These are phyloP conservation scores for Turnix velox DNA, from an alignment of 2,113 vertebrate genomes.

Conservation along the genomic window DNA sequence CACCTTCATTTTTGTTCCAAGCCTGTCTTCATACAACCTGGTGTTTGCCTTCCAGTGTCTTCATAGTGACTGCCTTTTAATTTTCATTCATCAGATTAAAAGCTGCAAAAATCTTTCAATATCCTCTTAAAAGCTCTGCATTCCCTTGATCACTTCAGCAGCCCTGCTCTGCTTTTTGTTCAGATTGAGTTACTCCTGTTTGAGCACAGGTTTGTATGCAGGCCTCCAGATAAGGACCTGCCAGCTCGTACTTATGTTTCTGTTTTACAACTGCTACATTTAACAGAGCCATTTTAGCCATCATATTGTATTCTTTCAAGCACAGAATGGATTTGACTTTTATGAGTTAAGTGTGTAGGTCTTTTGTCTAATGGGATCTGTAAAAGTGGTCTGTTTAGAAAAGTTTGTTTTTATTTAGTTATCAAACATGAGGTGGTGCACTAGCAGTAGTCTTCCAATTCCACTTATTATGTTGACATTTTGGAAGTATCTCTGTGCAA, in stretches of 20 bases:
- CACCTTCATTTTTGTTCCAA: background rate
- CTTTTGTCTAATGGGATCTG: background rate
- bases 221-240: background rate
- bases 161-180: background rate
- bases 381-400: background rate
- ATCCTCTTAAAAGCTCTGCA: background rate
- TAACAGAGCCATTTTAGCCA: background rate
- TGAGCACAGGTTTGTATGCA: background rate
- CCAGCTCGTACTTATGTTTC: background rate
- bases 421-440: background rate
- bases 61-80: background rate
- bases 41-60: background rate
- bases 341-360: background rate
- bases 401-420: background rate
- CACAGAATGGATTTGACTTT: background rate
- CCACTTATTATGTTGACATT: background rate
- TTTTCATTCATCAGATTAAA: background rate
- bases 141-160: background rate
- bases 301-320: background rate
- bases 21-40: background rate
- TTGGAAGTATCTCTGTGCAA: background rate
- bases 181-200: background rate
- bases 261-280: background rate
- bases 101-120: background rate
- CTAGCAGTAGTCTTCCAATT: background rate